Evolutionary conservation across 2,797 vertebrate species (phyloP).

Genomic region (Phalanger gymnotis): DNA sequence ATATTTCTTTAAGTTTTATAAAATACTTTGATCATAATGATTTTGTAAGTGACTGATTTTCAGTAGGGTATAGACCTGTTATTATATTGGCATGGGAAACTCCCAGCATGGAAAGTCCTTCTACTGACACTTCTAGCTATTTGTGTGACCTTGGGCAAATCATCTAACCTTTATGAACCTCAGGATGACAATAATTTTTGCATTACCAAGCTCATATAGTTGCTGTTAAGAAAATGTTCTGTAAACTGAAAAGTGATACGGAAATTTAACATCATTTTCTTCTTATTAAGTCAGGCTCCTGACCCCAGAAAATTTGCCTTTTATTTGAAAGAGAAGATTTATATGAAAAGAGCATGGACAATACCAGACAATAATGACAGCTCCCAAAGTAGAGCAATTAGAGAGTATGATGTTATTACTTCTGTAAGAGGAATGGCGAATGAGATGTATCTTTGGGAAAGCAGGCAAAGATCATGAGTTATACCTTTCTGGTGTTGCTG

Average conservation of each 20-base stretch:
- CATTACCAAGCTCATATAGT: background rate
- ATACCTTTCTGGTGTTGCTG: background rate
- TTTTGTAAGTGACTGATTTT: background rate
- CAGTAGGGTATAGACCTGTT: too few species aligned
- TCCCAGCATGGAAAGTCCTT: too few species aligned
- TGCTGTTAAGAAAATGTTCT: background rate
- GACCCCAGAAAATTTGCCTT: background rate
- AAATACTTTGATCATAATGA: too few species aligned
- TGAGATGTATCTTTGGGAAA: background rate
- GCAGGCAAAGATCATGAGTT: background rate
- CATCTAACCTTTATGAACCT: background rate
- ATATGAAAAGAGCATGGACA: background rate
- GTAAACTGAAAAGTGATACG: background rate
- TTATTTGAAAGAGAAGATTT: background rate
- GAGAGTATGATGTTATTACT: background rate
- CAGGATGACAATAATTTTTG: background rate
- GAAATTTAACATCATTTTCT: background rate
- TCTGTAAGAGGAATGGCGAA: background rate
- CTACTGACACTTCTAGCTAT: background rate
- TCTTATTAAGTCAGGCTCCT: background rate
- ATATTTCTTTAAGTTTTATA: too few species aligned
- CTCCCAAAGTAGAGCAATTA: background rate
- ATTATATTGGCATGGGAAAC: too few species aligned
- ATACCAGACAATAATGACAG: background rate
- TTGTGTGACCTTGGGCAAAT: background rate